Percentiles rank a stretch among this genome's conserved stretches.
phyloP scores from a whole-genome alignment of 2,113 vertebrate species.

The Dipodomys stephensi region DNA sequence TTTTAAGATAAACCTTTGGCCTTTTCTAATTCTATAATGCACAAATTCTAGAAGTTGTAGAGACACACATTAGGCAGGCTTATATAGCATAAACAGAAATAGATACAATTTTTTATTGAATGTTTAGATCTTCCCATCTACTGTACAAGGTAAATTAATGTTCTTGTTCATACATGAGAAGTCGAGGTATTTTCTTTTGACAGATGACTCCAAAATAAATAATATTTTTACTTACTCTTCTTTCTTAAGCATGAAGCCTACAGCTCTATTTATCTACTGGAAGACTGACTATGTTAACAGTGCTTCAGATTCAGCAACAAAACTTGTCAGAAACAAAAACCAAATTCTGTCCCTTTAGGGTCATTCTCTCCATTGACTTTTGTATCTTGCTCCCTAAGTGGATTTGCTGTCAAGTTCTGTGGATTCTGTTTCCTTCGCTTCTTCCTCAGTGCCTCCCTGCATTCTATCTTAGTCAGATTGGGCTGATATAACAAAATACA shows the following conservation, averaged over 20 bases:
- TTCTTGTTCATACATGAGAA: background rate
- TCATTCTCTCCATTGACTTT: background rate
- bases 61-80: background rate
- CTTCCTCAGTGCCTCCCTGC: conserved; percentile 6
- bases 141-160: background rate
- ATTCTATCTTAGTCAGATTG: background rate
- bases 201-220: conserved; percentile 27
- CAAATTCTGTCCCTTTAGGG: background rate
- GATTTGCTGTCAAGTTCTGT: background rate
- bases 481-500: background rate
- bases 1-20: conserved; percentile 37
- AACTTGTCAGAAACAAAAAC: conserved; percentile 47
- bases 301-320: conserved; percentile 2
- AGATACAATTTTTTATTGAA: background rate
- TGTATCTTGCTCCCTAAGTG: background rate
- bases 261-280: background rate
- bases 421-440: background rate
- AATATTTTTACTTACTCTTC: conserved; percentile 10
- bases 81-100: background rate
- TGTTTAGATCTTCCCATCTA: background rate
- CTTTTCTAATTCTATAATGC: conserved; percentile 41
- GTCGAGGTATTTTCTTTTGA: background rate
- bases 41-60: conserved; percentile 31
- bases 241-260: background rate
- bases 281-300: background rate